Evolutionary conservation across 2,888 invertebrate genomes (phyloP).

Genomic region (Apamea monoglypha): DNA sequence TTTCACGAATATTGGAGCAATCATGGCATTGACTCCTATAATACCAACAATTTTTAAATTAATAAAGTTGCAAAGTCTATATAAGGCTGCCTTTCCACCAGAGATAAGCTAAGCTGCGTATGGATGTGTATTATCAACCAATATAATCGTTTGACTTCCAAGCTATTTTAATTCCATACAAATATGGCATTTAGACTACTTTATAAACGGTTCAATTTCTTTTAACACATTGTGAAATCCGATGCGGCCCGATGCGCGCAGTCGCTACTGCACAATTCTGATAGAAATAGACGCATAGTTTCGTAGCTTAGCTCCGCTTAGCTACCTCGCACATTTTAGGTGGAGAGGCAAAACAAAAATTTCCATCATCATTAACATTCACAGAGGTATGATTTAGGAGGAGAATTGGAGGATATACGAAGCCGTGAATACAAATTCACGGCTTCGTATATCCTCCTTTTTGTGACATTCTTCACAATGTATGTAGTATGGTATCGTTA

Average conservation of each 20-base stretch:
- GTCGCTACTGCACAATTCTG: not conserved
- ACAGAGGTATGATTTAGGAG: no score
- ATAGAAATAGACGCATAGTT: not conserved
- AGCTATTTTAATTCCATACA: not conserved
- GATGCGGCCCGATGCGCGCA: no score
- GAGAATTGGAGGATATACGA: no score
- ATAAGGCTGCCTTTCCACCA: not conserved
- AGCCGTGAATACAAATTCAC: no score
- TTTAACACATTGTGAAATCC: no score
- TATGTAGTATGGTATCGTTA: not conserved
- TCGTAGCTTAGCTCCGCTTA: not conserved
- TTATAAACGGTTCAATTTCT: no score
- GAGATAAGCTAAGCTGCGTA: not conserved
- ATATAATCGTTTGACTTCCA: not conserved
- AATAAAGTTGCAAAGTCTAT: not conserved
- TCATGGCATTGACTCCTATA: constrained; percentile 42
- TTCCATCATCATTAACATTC: not conserved
- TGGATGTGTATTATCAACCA: not conserved
- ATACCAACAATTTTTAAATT: not conserved
- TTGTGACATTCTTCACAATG: not conserved
- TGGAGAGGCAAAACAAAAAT: not conserved
- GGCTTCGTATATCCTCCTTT: not conserved
- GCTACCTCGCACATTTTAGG: not conserved
- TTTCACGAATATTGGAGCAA: constrained; percentile 50
- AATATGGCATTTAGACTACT: no score